Percentiles rank a stretch among this genome's conserved stretches.
Evolutionary conservation across 2,113 vertebrate species (phyloP).

Genomic region (Nicator chloris): DNA sequence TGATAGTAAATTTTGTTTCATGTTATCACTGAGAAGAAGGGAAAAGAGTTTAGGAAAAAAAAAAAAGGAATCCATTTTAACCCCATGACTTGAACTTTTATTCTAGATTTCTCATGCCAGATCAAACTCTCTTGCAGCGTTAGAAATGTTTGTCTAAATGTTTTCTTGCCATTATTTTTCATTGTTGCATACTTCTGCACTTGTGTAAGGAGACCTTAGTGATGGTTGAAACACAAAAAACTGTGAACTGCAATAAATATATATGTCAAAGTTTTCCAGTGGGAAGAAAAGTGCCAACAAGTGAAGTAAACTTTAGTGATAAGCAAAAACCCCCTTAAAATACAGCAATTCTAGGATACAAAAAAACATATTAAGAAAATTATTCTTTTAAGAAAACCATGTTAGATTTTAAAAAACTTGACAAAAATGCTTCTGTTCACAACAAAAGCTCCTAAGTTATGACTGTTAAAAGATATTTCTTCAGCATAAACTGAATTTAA

Average conservation of each 20-base stretch:
- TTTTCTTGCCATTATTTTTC: constrained; percentile 43
- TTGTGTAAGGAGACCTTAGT: constrained; percentile 38
- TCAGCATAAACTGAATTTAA: neutral
- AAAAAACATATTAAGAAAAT: neutral
- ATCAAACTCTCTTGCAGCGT: neutral
- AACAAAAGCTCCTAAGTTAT: neutral
- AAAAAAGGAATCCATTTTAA: neutral
- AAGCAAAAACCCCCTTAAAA: neutral
- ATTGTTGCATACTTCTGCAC: constrained; percentile 42
- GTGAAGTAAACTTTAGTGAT: neutral
- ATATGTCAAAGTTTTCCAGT: neutral
- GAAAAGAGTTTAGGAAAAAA: neutral
- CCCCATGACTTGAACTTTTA: neutral
- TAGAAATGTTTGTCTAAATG: constrained; percentile 33
- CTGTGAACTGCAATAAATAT: neutral
- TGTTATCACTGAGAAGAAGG: neutral
- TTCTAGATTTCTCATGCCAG: neutral
- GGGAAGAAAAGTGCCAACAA: neutral
- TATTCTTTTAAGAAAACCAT: neutral
- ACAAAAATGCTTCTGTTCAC: neutral
- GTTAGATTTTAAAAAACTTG: neutral
- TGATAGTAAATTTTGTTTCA: neutral
- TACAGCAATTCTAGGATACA: neutral
- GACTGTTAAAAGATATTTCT: neutral
- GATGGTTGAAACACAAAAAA: constrained; percentile 24